phyloP scores from a whole-genome alignment of 2,113 vertebrate genomes.

The Sus scrofa region DNA sequence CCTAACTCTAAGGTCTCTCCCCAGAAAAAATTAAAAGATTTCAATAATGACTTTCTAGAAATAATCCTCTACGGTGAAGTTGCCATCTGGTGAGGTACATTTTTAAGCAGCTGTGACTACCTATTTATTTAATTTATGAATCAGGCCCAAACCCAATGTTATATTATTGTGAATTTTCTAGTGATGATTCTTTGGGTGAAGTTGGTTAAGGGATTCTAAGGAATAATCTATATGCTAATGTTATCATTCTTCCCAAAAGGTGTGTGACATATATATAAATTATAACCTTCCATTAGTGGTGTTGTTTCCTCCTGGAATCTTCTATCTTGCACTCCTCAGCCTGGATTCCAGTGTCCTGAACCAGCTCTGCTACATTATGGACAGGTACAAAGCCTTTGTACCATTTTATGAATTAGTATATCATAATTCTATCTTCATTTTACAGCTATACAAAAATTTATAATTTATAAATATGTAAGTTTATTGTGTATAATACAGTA shows the following conservation, averaged over 20 bases:
- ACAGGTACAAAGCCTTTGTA: conserved; percentile 89
- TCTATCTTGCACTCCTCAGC: conserved; percentile 93
- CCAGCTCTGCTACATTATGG: conserved; percentile 95
- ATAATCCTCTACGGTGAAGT: background rate
- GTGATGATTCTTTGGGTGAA: conserved; percentile 48
- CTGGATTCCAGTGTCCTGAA: conserved; percentile 92
- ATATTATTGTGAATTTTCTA: conserved; percentile 24
- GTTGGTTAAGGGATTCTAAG: background rate
- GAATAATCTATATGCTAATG: conserved; percentile 45
- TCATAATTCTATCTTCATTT: conserved; percentile 50
- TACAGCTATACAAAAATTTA: conserved; percentile 30
- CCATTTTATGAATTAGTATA: conserved; percentile 22
- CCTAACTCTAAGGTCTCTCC: background rate
- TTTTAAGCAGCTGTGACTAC: conserved; percentile 41
- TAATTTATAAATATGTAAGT: background rate
- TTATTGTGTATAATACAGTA: background rate
- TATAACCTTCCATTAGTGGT: conserved; percentile 93
- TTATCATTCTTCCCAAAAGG: conserved; percentile 87
- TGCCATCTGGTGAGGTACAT: conserved; percentile 37
- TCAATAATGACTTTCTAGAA: conserved; percentile 57
- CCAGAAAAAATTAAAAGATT: background rate
- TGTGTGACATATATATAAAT: conserved; percentile 93
- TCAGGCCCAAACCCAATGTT: background rate
- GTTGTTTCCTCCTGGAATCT: conserved; percentile 93
- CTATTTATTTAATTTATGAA: conserved; percentile 48